A percentile compares a stretch with the other conserved stretches of the same genome.
Evolutionary conservation across 2,113 vertebrate species (phyloP).

Genomic region (Pipra filicauda): DNA sequence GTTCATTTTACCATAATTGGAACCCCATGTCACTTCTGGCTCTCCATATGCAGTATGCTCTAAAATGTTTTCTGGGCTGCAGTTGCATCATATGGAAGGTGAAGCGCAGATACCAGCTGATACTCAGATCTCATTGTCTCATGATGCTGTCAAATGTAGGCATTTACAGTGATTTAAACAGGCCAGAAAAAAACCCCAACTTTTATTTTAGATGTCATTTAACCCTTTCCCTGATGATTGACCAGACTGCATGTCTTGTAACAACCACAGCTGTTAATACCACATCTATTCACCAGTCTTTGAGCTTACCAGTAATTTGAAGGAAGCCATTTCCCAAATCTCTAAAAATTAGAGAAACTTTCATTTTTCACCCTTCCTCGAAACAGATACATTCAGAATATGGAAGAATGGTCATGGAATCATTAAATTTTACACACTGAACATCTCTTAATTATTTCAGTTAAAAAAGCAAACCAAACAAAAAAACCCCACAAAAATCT

Average conservation of each 20-base stretch:
- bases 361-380: not conserved
- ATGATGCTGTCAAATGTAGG: not conserved
- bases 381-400: not conserved
- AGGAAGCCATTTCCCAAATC: not conserved
- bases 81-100: conserved; percentile 36
- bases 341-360: not conserved
- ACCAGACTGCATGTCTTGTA: not conserved
- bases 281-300: not conserved
- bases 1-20: conserved; percentile 62
- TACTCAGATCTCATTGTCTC: not conserved
- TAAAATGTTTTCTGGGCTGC: conserved; percentile 29
- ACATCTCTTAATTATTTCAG: not conserved
- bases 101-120: conserved; percentile 22
- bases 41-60: not conserved
- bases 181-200: not conserved
- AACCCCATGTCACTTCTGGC: conserved; percentile 52
- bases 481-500: not conserved
- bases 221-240: not conserved
- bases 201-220: conserved; percentile 16
- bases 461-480: not conserved
- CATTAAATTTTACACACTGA: not conserved
- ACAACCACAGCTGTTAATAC: not conserved
- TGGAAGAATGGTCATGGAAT: not conserved
- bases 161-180: not conserved
- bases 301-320: not conserved